Evolutionary conservation across 2,797 vertebrate genomes (phyloP), one percentile per base, ranked within the genome.

Genomic region (Falco cherrug): DNA sequence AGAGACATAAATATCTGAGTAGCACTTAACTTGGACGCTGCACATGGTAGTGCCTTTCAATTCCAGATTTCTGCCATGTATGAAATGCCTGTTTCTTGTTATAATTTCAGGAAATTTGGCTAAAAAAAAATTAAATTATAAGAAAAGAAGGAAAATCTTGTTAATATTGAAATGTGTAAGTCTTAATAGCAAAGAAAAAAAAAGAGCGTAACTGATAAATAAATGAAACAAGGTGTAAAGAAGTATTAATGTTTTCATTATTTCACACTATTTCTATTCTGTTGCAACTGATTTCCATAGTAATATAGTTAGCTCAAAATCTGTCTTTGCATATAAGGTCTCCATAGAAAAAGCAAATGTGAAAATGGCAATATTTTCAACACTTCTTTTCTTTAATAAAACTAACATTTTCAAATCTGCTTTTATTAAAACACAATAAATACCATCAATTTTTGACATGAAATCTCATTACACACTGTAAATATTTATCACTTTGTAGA

Each of bases 341-440:
- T 98, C 97, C 93, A 95, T 88, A 98, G 97, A 96, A 98, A 98
- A 98, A 97, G 95, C 93, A 98, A 98, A 98, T 97, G 97, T 97
- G 97, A 98, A 98, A 98, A 97, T 97, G 95, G 97, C 96, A 98
- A 97, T 98, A 98, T 97, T 98, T 97, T 97, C 97, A 98, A 97
- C 97, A 98, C 96, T 97, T 93, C 96, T 97, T 98, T 98, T 95
- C 97, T 97, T 97, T 98, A 98, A 98, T 98, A 98, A 98, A 97
- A 97, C 97, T 98, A 98, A 98, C 97, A 95, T 97, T 98, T 98
- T 97, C 97, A 97, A 97, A 97, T 97, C 94, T 98, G 84, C 94
- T 97, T 98, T 98, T 98, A 98, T 98, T 98, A 98, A 98, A 98
- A 98, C 97, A 97, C 94, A 97, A 98, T 98, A 98, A 98, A 98